These are phyloP conservation scores for Indicator maculatus DNA, from an alignment of 2,113 vertebrate species.

Conservation along the genomic window DNA sequence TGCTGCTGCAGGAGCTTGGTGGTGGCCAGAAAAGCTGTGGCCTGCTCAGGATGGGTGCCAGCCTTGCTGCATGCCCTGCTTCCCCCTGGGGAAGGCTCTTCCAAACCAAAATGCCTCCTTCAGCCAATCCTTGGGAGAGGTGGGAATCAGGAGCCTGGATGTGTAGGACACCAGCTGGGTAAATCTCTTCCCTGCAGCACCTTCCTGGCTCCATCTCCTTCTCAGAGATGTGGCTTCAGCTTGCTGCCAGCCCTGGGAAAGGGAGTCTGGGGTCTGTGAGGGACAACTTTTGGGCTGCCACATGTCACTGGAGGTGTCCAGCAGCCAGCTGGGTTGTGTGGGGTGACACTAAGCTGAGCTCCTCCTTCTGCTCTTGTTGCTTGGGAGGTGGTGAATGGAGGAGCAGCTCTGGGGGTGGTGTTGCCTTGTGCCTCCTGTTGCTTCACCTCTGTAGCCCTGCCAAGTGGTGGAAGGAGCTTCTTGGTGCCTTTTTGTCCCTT, in stretches of 20 bases:
- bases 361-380: neutral
- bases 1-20: neutral
- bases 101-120: neutral
- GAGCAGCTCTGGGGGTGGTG: neutral
- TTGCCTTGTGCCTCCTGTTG: neutral
- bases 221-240: neutral
- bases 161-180: rapidly evolving
- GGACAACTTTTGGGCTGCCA: neutral
- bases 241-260: too few relatives aligned
- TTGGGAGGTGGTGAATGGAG: neutral
- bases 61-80: neutral
- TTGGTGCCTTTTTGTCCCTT: neutral
- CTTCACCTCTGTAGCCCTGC: neutral
- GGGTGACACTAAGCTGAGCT: neutral
- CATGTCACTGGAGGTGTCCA: neutral
- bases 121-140: rapidly evolving
- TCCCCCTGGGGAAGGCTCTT: neutral
- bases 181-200: neutral
- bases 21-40: neutral
- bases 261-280: neutral
- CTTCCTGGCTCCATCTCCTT: neutral
- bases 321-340: rapidly evolving
- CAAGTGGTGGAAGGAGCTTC: neutral
- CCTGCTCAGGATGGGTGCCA: neutral
- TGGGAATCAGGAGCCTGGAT: neutral